phyloP scores from a whole-genome alignment of 2,113 vertebrate species.

The Bos indicus region DNA sequence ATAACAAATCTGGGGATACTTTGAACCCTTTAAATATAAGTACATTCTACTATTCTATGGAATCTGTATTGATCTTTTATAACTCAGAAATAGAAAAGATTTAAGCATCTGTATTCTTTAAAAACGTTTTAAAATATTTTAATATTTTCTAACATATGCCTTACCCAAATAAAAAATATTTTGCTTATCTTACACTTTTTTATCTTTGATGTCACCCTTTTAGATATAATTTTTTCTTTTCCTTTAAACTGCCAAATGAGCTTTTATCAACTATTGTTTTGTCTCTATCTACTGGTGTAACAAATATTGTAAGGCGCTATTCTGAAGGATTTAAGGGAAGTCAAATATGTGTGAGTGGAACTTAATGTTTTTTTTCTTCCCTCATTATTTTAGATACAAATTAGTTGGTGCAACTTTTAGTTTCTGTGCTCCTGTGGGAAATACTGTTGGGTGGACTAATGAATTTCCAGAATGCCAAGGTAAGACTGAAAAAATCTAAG shows the following conservation, averaged over 20 bases:
- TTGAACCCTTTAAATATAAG: not conserved
- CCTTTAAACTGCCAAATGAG: not conserved
- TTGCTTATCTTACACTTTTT: not conserved
- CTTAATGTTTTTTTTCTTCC: not conserved
- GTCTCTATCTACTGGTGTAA: not conserved
- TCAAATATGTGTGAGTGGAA: accelerated
- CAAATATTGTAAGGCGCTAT: not conserved
- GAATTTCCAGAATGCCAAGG: conserved; percentile 40
- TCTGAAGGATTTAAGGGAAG: not conserved
- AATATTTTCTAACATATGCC: not conserved
- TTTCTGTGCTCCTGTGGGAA: not conserved
- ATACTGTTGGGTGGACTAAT: not conserved
- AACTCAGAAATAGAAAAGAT: conserved; percentile 1
- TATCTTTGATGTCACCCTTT: not conserved
- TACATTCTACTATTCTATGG: not conserved
- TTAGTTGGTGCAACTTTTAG: conserved; percentile 42
- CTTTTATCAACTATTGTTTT: not conserved
- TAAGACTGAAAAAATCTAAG: not conserved
- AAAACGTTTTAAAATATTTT: not conserved
- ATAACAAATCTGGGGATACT: not conserved
- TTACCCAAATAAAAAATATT: not conserved
- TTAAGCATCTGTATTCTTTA: not conserved
- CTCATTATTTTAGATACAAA: conserved; percentile 60
- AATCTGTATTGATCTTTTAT: not conserved
- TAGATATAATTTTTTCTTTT: not conserved